Conservation (phyloP, 2,888 invertebrate genomes). For the Rhogogaster chlorosoma region DNA sequence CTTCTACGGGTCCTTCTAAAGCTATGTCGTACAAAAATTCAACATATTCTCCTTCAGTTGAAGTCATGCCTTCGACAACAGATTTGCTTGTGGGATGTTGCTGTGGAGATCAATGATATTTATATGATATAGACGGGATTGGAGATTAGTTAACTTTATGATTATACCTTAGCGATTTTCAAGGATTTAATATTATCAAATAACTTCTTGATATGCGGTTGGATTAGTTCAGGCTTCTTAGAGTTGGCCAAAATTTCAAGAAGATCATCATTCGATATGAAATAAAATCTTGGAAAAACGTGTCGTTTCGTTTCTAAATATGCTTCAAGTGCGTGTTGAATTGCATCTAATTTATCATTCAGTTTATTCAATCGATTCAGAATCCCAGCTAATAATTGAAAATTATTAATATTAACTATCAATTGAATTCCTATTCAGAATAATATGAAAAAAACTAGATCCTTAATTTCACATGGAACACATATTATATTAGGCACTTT, state of each 20-base stretch:
- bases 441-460: neutral
- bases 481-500: neutral
- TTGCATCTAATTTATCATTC: constrained; percentile 87
- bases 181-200: constrained; percentile 92
- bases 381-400: constrained; percentile 76
- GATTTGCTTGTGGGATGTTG: constrained; percentile 68
- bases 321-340: constrained; percentile 90
- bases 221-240: constrained; percentile 90
- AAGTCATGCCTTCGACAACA: constrained; percentile 86
- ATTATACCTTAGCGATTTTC: constrained; percentile 82
- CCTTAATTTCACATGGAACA: neutral
- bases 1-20: constrained; percentile 90
- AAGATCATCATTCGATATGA: constrained; percentile 90
- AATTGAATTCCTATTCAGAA: neutral
- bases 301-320: constrained; percentile 95
- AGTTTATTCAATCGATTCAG: constrained; percentile 85
- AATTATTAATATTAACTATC: neutral
- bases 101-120: neutral
- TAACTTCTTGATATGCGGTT: constrained; percentile 92
- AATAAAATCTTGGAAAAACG: constrained; percentile 91
- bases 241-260: constrained; percentile 93
- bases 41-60: constrained; percentile 91
- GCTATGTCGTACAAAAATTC: constrained; percentile 85
- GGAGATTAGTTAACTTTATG: constrained; percentile 77
- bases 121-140: constrained; percentile 53